phyloP scores from a whole-genome alignment of 2,888 invertebrate species.

The Ophion slaviceki region DNA sequence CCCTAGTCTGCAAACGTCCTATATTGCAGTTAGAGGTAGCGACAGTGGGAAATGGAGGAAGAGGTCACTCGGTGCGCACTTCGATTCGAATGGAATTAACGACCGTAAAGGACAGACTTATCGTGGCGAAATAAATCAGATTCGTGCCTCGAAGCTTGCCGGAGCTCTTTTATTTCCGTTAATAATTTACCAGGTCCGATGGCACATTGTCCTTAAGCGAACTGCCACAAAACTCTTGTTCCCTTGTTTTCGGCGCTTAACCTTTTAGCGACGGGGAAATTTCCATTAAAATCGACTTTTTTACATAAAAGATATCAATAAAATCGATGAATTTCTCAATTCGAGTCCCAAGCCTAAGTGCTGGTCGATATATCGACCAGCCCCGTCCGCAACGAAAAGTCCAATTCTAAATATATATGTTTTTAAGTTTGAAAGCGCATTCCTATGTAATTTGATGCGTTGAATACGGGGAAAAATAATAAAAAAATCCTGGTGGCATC shows the following conservation, averaged over 20 bases:
- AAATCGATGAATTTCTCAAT: too few relatives aligned
- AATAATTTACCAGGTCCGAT: slow-evolving; percentile 64
- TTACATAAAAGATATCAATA: too few relatives aligned
- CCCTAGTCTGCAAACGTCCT: not conserved
- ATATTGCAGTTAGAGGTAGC: not conserved
- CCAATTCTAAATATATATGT: too few relatives aligned
- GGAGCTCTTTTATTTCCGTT: slow-evolving; percentile 69
- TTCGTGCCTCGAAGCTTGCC: slow-evolving; percentile 40
- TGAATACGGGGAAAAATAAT: too few relatives aligned
- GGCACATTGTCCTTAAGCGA: slow-evolving; percentile 10
- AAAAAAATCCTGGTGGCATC: too few relatives aligned
- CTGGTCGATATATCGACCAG: too few relatives aligned
- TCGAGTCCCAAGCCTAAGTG: too few relatives aligned
- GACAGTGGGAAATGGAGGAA: slow-evolving; percentile 7
- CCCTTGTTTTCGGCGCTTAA: not conserved
- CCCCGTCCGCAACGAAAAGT: too few relatives aligned
- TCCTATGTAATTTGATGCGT: too few relatives aligned
- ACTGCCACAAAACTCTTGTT: slow-evolving; percentile 21
- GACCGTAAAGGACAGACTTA: slow-evolving; percentile 66
- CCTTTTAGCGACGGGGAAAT: not conserved
- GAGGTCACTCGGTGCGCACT: slow-evolving; percentile 36
- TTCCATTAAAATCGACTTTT: not conserved
- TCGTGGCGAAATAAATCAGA: slow-evolving; percentile 66
- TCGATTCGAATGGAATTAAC: slow-evolving; percentile 65
- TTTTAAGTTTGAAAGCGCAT: too few relatives aligned